phyloP scores from a whole-genome alignment of 2,113 vertebrate genomes.

The Takifugu flavidus region DNA sequence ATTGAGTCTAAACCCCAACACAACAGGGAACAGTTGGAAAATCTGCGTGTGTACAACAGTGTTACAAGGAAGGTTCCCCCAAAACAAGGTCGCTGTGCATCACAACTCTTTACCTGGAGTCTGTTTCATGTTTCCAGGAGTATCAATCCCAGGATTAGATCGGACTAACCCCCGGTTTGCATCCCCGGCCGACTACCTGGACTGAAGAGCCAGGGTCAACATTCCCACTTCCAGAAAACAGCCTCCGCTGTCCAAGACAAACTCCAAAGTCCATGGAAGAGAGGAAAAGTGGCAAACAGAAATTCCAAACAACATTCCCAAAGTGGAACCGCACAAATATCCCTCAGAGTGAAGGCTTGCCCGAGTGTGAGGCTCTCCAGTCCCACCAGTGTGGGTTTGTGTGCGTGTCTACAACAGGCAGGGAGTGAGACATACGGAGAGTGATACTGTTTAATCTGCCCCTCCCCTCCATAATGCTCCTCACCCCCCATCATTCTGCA shows the following conservation, averaged over 20 bases:
- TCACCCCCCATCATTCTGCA: constrained; percentile 57
- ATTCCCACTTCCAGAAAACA: constrained; percentile 43
- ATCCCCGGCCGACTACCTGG: constrained; percentile 31
- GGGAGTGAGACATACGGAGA: constrained; percentile 50
- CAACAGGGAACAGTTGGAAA: too few species aligned
- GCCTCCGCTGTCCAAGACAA: constrained; percentile 26
- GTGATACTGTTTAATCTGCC: constrained; percentile 61
- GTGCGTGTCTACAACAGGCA: constrained; percentile 33
- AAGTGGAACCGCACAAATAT: neutral
- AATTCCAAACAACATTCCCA: neutral
- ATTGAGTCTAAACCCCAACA: too few species aligned
- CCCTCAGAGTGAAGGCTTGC: constrained; percentile 11
- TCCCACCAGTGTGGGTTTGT: constrained; percentile 36
- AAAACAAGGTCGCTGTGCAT: too few species aligned
- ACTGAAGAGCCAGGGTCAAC: constrained; percentile 19
- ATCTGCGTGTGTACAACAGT: too few species aligned
- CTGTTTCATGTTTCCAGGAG: constrained; percentile 44
- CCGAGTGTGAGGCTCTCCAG: constrained; percentile 29
- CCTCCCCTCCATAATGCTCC: constrained; percentile 30
- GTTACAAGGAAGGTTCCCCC: too few species aligned
- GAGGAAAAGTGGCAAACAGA: constrained; percentile 1
- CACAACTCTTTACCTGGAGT: constrained; percentile 55
- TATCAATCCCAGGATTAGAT: constrained; percentile 27
- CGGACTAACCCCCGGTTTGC: constrained; percentile 17
- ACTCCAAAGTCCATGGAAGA: constrained; percentile 43